Evolutionary conservation across 1,140 invertebrate genomes (phyloP).

Genomic region (Harpegnathos saltator): DNA sequence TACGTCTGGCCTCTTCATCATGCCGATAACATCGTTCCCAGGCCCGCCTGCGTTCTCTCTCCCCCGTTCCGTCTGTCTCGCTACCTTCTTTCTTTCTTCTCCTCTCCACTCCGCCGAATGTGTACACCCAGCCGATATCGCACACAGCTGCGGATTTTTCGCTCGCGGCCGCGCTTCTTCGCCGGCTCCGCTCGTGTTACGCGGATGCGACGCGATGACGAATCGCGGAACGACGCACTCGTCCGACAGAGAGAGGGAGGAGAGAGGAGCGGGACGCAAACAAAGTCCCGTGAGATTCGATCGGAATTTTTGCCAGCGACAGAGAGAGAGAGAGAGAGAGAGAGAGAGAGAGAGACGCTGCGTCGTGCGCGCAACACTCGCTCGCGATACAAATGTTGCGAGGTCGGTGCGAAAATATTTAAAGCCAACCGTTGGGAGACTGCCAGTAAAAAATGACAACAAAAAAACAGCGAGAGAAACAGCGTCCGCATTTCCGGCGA

Average conservation of each 20-base stretch:
- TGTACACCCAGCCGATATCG: slow-evolving; percentile 29
- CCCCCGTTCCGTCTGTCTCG: slow-evolving; percentile 7
- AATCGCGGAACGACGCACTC: background rate
- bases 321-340: too few species aligned
- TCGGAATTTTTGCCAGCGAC: too few species aligned
- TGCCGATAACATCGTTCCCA: slow-evolving; percentile 67
- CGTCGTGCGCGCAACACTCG: too few species aligned
- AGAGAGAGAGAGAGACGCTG: too few species aligned
- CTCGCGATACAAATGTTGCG: too few species aligned
- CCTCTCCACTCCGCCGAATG: slow-evolving; percentile 16
- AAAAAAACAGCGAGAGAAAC: too few species aligned
- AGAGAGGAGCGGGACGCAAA: background rate
- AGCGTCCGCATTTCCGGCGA: too few species aligned
- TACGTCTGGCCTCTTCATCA: slow-evolving; percentile 56
- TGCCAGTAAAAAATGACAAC: too few species aligned
- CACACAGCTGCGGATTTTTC: slow-evolving; percentile 58
- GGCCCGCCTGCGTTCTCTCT: background rate
- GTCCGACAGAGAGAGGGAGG: background rate
- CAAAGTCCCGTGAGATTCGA: background rate
- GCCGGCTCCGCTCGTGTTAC: slow-evolving; percentile 24
- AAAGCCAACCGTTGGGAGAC: too few species aligned
- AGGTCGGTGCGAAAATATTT: too few species aligned
- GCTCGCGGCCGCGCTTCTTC: background rate
- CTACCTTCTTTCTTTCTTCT: slow-evolving; percentile 43
- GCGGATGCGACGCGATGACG: slow-evolving; percentile 40